These are phyloP conservation scores for Polyergus mexicanus DNA, from an alignment of 1,140 invertebrate species.

Conservation along the genomic window DNA sequence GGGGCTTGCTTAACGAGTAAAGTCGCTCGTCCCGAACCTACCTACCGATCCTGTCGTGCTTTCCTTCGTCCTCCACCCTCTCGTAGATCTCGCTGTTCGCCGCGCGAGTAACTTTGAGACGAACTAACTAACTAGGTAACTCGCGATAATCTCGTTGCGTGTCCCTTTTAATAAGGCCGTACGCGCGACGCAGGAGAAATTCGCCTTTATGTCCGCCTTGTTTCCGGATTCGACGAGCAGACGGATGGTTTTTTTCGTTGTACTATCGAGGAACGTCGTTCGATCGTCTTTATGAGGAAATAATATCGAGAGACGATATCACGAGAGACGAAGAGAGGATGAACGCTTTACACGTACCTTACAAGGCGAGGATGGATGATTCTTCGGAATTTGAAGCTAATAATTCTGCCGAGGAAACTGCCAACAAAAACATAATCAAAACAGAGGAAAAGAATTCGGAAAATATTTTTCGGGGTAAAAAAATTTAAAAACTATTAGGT, in stretches of 20 bases:
- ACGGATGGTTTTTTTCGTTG: neutral
- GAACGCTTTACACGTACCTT: neutral
- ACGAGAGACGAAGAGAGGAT: neutral
- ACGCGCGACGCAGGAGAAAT: slow-evolving; percentile 22
- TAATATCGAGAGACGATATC: neutral
- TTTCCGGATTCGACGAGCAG: slow-evolving; percentile 17
- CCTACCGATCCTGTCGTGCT: slow-evolving; percentile 6
- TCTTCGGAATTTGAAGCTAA: slow-evolving; percentile 10
- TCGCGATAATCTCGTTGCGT: slow-evolving; percentile 75
- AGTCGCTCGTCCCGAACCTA: slow-evolving; percentile 67
- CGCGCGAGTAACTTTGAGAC: slow-evolving; percentile 75
- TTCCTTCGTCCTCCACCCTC: neutral
- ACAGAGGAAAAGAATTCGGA: neutral
- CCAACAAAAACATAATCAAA: neutral
- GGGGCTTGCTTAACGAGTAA: slow-evolving; percentile 80
- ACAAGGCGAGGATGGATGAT: neutral
- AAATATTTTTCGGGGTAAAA: neutral
- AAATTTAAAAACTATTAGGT: neutral
- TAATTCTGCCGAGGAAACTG: neutral
- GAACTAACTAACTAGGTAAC: slow-evolving; percentile 78
- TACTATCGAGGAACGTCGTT: neutral
- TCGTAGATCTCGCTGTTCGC: slow-evolving; percentile 67
- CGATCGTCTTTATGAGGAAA: slow-evolving; percentile 20
- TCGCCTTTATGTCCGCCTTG: slow-evolving; percentile 28
- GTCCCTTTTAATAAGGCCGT: slow-evolving; percentile 70